Evolutionary conservation across 2,113 vertebrate genomes (phyloP).

Genomic region (Leptobrachium leishanense): DNA sequence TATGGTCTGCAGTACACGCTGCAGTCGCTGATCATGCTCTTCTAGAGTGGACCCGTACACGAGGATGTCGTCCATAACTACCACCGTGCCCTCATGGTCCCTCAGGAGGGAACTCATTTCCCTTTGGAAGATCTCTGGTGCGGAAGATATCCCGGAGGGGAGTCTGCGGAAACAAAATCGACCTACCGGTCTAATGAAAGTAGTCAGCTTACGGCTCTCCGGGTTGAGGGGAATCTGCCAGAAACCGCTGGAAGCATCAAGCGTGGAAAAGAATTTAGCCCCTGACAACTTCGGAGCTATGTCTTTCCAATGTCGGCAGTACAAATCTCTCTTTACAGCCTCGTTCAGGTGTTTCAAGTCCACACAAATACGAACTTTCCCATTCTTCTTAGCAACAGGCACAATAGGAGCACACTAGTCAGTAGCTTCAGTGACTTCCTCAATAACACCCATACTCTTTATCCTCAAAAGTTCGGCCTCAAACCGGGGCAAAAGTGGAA

Average conservation of each 20-base stretch:
- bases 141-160: neutral
- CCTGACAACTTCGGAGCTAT: slow-evolving; percentile 18
- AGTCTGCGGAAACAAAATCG: too few relatives aligned
- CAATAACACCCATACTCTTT: slow-evolving; percentile 16
- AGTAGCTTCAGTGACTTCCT: slow-evolving; percentile 28
- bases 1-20: slow-evolving; percentile 24
- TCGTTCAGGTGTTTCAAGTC: slow-evolving; percentile 37
- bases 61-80: slow-evolving; percentile 46
- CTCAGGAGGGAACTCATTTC: too few relatives aligned
- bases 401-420: slow-evolving; percentile 43
- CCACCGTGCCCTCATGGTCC: neutral
- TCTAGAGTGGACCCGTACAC: slow-evolving; percentile 29
- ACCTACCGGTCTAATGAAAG: neutral
- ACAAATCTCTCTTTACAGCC: slow-evolving; percentile 14
- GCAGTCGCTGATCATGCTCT: slow-evolving; percentile 26
- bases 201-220: slow-evolving; percentile 15
- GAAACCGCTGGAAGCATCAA: slow-evolving; percentile 37
- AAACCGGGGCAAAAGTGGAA: neutral
- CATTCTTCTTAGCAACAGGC: slow-evolving; percentile 13
- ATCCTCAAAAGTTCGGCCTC: slow-evolving; percentile 25
- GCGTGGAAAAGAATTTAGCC: slow-evolving; percentile 25
- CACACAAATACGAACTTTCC: slow-evolving; percentile 40
- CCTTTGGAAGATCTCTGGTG: slow-evolving; percentile 19
- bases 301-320: slow-evolving; percentile 9
- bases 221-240: slow-evolving; percentile 32